Evolutionary conservation across 2,888 invertebrate genomes (phyloP).

Genomic region (Beris chalybata): DNA sequence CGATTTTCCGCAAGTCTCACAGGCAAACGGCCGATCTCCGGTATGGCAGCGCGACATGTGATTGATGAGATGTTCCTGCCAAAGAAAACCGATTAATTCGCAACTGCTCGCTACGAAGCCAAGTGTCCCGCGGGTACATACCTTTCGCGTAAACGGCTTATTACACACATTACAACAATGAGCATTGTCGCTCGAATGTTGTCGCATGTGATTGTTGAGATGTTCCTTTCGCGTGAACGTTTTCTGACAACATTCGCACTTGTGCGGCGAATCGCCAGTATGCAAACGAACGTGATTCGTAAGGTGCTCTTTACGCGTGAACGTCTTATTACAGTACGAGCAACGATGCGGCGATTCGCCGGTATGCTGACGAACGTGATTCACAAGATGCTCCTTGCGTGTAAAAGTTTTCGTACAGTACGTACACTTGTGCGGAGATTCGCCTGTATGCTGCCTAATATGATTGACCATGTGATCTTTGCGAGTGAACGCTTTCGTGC

Average conservation of each 20-base stretch:
- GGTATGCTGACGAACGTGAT: constrained; percentile 79
- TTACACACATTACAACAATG: constrained; percentile 83
- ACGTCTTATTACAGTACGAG: constrained; percentile 59
- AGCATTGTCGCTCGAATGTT: constrained; percentile 86
- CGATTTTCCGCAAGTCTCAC: constrained; percentile 83
- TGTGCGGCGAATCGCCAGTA: constrained; percentile 81
- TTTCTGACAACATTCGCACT: constrained; percentile 83
- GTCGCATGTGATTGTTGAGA: constrained; percentile 81
- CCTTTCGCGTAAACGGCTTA: constrained; percentile 74
- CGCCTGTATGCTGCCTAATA: constrained; percentile 78
- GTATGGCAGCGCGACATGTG: constrained; percentile 73
- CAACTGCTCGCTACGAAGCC: neutral
- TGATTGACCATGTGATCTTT: constrained; percentile 77
- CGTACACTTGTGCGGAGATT: constrained; percentile 85
- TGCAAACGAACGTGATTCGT: constrained; percentile 83
- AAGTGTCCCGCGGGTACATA: neutral
- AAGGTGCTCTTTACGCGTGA: constrained; percentile 83
- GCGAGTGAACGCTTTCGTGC: constrained; percentile 82
- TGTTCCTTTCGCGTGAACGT: constrained; percentile 85
- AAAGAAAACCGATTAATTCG: neutral
- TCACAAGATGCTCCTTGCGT: constrained; percentile 81
- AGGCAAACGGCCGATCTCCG: constrained; percentile 80
- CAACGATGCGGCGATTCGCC: constrained; percentile 72
- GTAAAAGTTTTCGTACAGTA: constrained; percentile 81
- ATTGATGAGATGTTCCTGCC: constrained; percentile 77